Percentiles rank a stretch among this genome's conserved stretches.
Conservation (phyloP, 2,888 invertebrate genomes). For the Stictocephala bisonia region DNA sequence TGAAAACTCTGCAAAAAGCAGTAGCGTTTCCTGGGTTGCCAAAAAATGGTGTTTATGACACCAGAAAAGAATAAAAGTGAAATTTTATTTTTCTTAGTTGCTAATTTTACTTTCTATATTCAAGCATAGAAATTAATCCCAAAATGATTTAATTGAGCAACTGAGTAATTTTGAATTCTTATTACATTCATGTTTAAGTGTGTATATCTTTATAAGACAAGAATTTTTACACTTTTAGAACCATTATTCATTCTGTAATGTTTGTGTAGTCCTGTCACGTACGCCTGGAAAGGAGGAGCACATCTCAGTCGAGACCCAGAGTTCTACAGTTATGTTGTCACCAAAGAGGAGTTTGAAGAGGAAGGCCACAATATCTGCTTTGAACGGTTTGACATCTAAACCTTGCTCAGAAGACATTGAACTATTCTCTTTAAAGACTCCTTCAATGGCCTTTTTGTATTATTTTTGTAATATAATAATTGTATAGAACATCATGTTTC, state of each 20-base stretch:
- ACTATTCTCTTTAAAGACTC: not conserved
- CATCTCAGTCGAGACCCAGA: constrained; percentile 78
- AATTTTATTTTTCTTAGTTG: too few relatives aligned
- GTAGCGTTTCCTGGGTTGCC: too few relatives aligned
- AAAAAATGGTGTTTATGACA: too few relatives aligned
- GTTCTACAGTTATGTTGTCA: constrained; percentile 78
- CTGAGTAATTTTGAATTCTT: constrained; percentile 51
- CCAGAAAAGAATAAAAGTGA: too few relatives aligned
- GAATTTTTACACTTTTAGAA: too few relatives aligned
- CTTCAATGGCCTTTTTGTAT: not conserved
- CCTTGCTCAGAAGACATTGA: not conserved
- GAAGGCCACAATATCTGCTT: constrained; percentile 75
- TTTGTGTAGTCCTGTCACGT: constrained; percentile 77
- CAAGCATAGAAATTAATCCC: too few relatives aligned
- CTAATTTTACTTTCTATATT: too few relatives aligned
- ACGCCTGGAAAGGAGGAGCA: constrained; percentile 92
- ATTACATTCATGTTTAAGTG: too few relatives aligned
- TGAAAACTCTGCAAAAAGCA: too few relatives aligned
- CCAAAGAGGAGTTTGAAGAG: constrained; percentile 90
- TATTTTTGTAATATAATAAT: not conserved
- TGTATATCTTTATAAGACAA: too few relatives aligned
- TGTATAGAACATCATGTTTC: not conserved
- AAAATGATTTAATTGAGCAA: too few relatives aligned
- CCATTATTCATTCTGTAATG: too few relatives aligned
- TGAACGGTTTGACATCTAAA: constrained; percentile 66